Evolutionary conservation across 2,113 vertebrate species (phyloP).

Genomic region (Entomyzon cyanotis): DNA sequence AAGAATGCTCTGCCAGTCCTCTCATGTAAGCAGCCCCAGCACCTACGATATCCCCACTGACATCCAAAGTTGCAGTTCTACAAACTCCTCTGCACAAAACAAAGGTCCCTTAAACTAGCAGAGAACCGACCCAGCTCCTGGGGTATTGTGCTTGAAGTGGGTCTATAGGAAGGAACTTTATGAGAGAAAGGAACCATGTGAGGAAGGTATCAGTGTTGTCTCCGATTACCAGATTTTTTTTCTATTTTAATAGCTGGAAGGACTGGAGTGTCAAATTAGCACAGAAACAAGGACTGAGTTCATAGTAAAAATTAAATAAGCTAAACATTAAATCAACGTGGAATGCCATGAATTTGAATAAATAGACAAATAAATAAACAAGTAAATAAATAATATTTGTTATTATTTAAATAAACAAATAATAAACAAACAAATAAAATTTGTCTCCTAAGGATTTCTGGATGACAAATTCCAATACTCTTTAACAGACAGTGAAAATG

Average conservation of each 20-base stretch:
- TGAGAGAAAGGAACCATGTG: not conserved
- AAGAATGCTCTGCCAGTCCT: not conserved
- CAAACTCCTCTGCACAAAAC: not conserved
- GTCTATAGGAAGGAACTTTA: not conserved
- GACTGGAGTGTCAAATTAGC: not conserved
- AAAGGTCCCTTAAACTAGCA: not conserved
- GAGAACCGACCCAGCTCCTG: not conserved
- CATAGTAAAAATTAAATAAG: not conserved
- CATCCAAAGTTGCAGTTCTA: not conserved
- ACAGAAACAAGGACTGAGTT: not conserved
- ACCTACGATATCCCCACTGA: not conserved
- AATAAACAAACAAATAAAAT: not conserved
- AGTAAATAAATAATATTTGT: too few relatives aligned
- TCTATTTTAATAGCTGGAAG: not conserved
- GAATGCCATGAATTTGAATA: not conserved
- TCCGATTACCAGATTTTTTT: not conserved
- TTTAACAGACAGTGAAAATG: not conserved
- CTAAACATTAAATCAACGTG: not conserved
- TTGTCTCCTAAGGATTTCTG: not conserved
- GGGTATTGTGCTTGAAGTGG: not conserved
- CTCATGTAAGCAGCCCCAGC: not conserved
- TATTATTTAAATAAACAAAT: too few relatives aligned
- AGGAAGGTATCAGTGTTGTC: rapidly evolving
- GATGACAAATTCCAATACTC: not conserved
- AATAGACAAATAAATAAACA: too few relatives aligned